phyloP scores from a whole-genome alignment of 2,888 invertebrate genomes.

The Limnephilus marmoratus region DNA sequence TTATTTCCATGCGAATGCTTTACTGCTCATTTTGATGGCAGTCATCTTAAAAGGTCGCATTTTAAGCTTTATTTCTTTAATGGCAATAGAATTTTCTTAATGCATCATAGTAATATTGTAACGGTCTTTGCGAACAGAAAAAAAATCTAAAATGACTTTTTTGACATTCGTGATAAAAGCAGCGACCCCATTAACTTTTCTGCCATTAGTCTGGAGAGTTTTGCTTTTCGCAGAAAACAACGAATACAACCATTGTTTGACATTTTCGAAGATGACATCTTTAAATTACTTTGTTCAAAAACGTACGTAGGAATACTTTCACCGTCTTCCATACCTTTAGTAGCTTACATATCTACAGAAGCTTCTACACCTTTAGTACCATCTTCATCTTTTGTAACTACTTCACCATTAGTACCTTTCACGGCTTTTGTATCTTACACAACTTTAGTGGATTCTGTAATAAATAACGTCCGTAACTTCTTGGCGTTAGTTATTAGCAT shows the following conservation, averaged over 20 bases:
- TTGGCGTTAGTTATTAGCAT: neutral
- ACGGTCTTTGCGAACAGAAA: neutral
- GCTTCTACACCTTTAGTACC: no score
- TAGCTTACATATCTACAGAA: no score
- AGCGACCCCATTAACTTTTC: neutral
- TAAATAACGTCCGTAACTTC: neutral
- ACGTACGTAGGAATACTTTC: no score
- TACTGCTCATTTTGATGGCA: neutral
- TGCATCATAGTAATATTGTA: neutral
- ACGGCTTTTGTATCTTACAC: no score
- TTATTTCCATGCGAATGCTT: neutral
- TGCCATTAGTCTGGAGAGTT: neutral
- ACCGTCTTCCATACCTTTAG: no score
- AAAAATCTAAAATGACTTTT: neutral
- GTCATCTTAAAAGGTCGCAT: neutral
- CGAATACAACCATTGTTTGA: neutral
- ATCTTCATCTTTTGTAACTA: no score
- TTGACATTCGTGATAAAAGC: neutral
- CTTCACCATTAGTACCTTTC: no score
- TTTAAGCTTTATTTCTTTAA: neutral
- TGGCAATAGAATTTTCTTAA: neutral
- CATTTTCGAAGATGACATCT: neutral
- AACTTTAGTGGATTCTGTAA: neutral
- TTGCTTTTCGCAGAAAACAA: neutral
- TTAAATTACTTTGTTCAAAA: no score